A percentile compares a stretch with the other conserved stretches of the same genome.
These are phyloP conservation scores for Drosophila meridionalis DNA, from an alignment of 2,888 invertebrate genomes.

Conservation along the genomic window DNA sequence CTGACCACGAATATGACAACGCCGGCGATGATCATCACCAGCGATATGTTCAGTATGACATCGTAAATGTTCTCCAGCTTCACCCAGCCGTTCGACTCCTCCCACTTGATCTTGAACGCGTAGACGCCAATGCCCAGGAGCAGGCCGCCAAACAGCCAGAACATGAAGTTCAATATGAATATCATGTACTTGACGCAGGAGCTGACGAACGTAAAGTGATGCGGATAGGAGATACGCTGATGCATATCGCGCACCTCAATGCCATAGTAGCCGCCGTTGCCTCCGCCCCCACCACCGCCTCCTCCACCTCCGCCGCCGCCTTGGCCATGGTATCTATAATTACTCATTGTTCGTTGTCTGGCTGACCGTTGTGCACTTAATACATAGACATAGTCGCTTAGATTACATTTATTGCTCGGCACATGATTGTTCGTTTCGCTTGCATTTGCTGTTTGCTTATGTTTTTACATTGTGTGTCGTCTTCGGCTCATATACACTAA, in stretches of 20 bases:
- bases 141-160: slow-evolving; percentile 94
- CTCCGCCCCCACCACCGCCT: slow-evolving; percentile 48
- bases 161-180: slow-evolving; percentile 85
- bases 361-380: slow-evolving; percentile 9
- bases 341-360: slow-evolving; percentile 66
- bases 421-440: background rate
- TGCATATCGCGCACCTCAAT: slow-evolving; percentile 82
- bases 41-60: slow-evolving; percentile 94
- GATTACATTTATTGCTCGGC: background rate
- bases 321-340: slow-evolving; percentile 73
- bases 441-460: background rate
- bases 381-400: background rate
- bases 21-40: slow-evolving; percentile 94
- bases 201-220: slow-evolving; percentile 85
- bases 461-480: slow-evolving; percentile 21
- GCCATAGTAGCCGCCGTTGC: slow-evolving; percentile 77
- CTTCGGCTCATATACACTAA: slow-evolving; percentile 18
- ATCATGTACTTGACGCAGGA: slow-evolving; percentile 85
- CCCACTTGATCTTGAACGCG: slow-evolving; percentile 95
- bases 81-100: slow-evolving; percentile 94
- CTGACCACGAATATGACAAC: slow-evolving; percentile 96
- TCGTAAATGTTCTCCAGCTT: slow-evolving; percentile 94
- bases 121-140: slow-evolving; percentile 95
- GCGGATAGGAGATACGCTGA: slow-evolving; percentile 77
- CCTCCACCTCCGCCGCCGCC: slow-evolving; percentile 54